Evolutionary conservation across 2,888 invertebrate species (phyloP).

Genomic region (Icerya purchasi): DNA sequence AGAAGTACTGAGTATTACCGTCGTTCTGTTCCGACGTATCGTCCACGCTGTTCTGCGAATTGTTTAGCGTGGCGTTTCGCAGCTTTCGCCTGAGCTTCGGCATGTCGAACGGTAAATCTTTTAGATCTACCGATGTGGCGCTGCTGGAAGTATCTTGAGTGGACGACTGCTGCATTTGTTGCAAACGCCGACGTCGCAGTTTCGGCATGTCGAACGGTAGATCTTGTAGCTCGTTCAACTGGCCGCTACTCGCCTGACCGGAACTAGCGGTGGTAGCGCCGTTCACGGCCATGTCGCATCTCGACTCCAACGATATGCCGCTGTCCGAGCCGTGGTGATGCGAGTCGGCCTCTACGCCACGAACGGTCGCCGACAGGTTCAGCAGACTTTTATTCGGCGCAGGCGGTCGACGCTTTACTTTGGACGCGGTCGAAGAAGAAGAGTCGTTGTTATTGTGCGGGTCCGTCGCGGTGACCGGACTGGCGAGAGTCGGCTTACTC

Average conservation of each 20-base stretch:
- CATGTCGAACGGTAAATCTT: constrained; percentile 77
- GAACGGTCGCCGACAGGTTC: constrained; percentile 10
- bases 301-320: constrained; percentile 66
- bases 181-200: constrained; percentile 38
- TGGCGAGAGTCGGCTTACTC: constrained; percentile 2
- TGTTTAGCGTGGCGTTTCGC: constrained; percentile 19
- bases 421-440: neutral
- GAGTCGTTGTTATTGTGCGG: constrained; percentile 6
- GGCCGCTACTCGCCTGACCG: constrained; percentile 4
- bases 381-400: neutral
- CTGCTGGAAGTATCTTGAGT: constrained; percentile 13
- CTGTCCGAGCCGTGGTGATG: constrained; percentile 62
- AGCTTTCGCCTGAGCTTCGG: constrained; percentile 60
- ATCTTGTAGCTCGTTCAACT: constrained; percentile 35
- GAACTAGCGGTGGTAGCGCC: constrained; percentile 23
- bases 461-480: neutral
- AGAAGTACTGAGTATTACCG: no score
- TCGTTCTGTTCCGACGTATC: neutral
- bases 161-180: constrained; percentile 13
- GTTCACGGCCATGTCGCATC: constrained; percentile 22
- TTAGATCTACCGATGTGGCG: constrained; percentile 41
- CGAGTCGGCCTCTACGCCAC: constrained; percentile 25
- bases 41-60: constrained; percentile 7
- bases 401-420: neutral
- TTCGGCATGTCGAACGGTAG: constrained; percentile 85